Conservation (phyloP, 2,888 invertebrate genomes). For the Fissipunctia ypsillon region DNA sequence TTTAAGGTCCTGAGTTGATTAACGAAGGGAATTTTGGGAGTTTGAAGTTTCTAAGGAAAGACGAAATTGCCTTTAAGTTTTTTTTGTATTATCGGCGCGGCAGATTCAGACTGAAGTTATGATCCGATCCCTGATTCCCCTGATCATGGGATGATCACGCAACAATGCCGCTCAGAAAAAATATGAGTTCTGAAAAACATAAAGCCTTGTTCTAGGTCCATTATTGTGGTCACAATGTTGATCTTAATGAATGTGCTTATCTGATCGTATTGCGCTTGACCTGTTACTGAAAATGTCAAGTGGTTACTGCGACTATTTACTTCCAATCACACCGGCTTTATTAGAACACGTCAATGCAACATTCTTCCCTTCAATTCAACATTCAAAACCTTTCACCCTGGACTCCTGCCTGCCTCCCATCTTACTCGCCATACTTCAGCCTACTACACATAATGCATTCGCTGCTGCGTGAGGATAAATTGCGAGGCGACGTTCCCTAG, state of each 20-base stretch:
- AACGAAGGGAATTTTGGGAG: conserved; percentile 22
- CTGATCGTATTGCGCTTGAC: too few species aligned
- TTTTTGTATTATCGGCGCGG: background rate
- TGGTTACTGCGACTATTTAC: background rate
- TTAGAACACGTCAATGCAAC: background rate
- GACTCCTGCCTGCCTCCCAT: conserved; percentile 14
- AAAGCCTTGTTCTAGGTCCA: too few species aligned
- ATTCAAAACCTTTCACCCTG: conserved; percentile 16
- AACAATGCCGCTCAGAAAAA: background rate
- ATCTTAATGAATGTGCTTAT: too few species aligned
- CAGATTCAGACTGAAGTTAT: background rate
- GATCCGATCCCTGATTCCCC: background rate
- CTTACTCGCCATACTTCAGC: conserved; percentile 30
- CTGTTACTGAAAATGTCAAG: too few species aligned
- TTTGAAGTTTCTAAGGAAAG: conserved; percentile 11
- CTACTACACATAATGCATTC: conserved; percentile 60
- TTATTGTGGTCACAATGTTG: too few species aligned
- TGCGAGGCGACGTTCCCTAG: conserved; percentile 34
- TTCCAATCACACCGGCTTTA: background rate
- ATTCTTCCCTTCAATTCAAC: background rate
- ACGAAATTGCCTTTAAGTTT: background rate
- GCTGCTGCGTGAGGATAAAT: conserved; percentile 56
- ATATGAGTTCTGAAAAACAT: too few species aligned
- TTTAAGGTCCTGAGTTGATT: conserved; percentile 36
- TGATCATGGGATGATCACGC: too few species aligned